Evolutionary conservation across 1,140 invertebrate genomes (phyloP).

Genomic region (Euura lappo): DNA sequence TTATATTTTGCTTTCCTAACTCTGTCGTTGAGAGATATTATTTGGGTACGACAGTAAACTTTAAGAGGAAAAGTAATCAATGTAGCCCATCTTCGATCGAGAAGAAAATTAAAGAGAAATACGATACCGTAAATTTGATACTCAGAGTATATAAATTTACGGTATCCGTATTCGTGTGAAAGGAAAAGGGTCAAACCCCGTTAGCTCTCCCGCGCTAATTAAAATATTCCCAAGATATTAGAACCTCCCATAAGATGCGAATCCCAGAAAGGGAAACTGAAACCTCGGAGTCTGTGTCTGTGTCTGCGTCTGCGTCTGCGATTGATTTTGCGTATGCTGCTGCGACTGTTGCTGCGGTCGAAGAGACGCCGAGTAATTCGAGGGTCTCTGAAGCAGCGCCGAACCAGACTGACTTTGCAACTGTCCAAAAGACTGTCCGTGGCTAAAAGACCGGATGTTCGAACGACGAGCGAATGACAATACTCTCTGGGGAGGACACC

Average conservation of each 20-base stretch:
- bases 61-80: too few relatives aligned
- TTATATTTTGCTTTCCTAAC: too few relatives aligned
- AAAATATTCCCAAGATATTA: constrained; percentile 19
- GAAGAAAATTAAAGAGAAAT: too few relatives aligned
- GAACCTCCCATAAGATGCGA: constrained; percentile 53
- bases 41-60: too few relatives aligned
- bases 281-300: constrained; percentile 47
- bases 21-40: too few relatives aligned
- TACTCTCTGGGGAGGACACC: background rate
- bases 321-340: constrained; percentile 43
- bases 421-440: constrained; percentile 37
- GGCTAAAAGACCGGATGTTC: constrained; percentile 2
- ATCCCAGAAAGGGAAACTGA: constrained; percentile 54
- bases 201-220: too few relatives aligned
- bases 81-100: too few relatives aligned
- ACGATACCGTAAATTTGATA: too few relatives aligned
- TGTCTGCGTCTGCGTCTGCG: constrained; percentile 33
- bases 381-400: constrained; percentile 42
- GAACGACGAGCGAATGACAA: background rate
- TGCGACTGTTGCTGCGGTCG: constrained; percentile 25
- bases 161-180: too few relatives aligned
- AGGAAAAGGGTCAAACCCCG: too few relatives aligned
- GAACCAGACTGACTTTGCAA: constrained; percentile 44
- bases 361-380: constrained; percentile 28
- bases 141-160: too few relatives aligned